These are phyloP conservation scores for Rhyacichthys aspro DNA, from an alignment of 2,797 vertebrate genomes.

Conservation along the genomic window DNA sequence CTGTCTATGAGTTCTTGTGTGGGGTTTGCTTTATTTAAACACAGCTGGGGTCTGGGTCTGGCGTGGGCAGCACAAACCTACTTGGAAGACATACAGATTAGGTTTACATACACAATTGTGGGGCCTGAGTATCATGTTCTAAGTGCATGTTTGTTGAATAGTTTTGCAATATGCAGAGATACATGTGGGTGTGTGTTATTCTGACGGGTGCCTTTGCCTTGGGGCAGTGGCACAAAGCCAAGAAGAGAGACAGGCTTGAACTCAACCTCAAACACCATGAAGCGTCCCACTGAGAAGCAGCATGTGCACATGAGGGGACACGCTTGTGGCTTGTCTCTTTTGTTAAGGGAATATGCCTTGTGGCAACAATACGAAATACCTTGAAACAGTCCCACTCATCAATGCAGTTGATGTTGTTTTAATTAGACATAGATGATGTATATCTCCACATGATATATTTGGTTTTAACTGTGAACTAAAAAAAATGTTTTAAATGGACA, in stretches of 20 bases:
- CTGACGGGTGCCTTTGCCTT: slow-evolving; percentile 41
- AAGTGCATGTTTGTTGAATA: slow-evolving; percentile 33
- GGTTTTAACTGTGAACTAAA: slow-evolving; percentile 7
- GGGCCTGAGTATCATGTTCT: slow-evolving; percentile 28
- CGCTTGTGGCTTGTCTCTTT: slow-evolving; percentile 27
- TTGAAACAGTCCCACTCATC: neutral
- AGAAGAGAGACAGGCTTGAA: slow-evolving; percentile 61
- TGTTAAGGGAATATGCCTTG: slow-evolving; percentile 46
- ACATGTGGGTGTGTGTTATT: slow-evolving; percentile 63
- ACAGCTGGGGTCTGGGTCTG: slow-evolving; percentile 57
- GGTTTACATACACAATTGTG: slow-evolving; percentile 19
- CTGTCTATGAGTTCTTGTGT: slow-evolving; percentile 48
- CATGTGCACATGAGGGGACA: slow-evolving; percentile 42
- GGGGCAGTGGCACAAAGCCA: slow-evolving; percentile 47
- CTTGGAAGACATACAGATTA: slow-evolving; percentile 49
- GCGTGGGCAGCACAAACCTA: slow-evolving; percentile 50
- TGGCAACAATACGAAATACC: slow-evolving; percentile 23
- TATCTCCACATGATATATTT: slow-evolving; percentile 13
- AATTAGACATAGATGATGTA: slow-evolving; percentile 20
- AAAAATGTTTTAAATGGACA: slow-evolving; percentile 3
- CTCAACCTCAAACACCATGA: slow-evolving; percentile 60
- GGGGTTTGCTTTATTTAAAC: slow-evolving; percentile 66
- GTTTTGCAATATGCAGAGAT: slow-evolving; percentile 34
- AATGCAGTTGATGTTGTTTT: neutral
- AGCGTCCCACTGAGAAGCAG: slow-evolving; percentile 62